Percentiles rank a stretch among this genome's conserved stretches.
phyloP scores from a whole-genome alignment of 1,140 invertebrate genomes.

The Scylla paramamosain region DNA sequence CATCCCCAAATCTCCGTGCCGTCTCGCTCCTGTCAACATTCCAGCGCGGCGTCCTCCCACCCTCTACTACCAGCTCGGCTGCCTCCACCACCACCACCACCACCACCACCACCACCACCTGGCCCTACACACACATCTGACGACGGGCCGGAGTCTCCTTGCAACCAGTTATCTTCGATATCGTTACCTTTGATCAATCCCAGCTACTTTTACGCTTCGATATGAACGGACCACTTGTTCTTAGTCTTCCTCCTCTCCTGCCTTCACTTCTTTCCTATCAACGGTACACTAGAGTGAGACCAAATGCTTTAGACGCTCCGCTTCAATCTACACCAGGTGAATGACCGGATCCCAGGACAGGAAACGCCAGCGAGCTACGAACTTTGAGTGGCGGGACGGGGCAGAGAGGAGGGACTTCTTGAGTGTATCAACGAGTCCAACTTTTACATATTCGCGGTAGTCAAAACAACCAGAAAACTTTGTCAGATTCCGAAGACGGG shows the following conservation, averaged over 20 bases:
- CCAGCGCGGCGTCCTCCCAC: not conserved
- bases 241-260: not conserved
- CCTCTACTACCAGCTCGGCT: not conserved
- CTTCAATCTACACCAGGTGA: not conserved
- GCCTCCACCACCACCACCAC: not conserved
- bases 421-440: too few species aligned
- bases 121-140: not conserved
- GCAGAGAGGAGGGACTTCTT: too few species aligned
- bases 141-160: not conserved
- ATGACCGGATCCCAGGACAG: not conserved
- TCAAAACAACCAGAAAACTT: not conserved
- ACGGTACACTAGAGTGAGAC: not conserved
- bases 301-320: not conserved
- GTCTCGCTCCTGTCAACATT: constrained; percentile 12
- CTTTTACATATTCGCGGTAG: too few species aligned
- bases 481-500: not conserved
- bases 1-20: not conserved
- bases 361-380: not conserved
- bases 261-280: not conserved
- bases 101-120: not conserved
- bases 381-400: not conserved
- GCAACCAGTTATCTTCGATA: not conserved
- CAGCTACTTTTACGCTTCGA: not conserved
- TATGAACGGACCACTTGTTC: not conserved
- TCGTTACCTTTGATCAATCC: not conserved